Base-by-base conservation (phyloP, 2,797 vertebrate species). In the Acipenser oxyrinchus region DNA sequence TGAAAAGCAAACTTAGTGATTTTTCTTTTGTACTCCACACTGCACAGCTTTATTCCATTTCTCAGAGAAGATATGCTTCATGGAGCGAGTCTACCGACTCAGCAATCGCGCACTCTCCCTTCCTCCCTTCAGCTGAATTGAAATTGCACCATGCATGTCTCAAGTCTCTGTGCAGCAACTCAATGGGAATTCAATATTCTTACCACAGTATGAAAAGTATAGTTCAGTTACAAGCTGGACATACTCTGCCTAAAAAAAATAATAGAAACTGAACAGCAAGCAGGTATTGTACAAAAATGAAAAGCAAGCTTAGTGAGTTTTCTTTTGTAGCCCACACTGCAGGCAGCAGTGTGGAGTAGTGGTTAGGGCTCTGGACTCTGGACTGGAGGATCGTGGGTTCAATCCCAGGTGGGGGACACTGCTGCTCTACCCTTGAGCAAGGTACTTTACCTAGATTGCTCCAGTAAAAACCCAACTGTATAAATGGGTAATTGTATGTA, bases 181-280 rank as follows among this genome's bases (percentile, higher is more conserved):
- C 58, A 67, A 51, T 67, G 49, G 66, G 51, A 58, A 67, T 67
- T 61, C 57, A 51, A 67, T 61, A 67, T 23, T 60, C 51, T 55
- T 67, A 49, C 48, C 18, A 48, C 58, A 23, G 49, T 51, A 57
- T 18, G 49, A 67, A 60, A 51, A 50, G 37, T 4, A 37, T 78
- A 99, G 90, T 84, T 99, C 97, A 15, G 97, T 99, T 74, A 99
- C 97, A 76, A 99, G 91, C 86, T 99, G 97, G 52, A 99, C 96
- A 10, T 99, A 99, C 77, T 99, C 96, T 0, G 37, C 3, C 3
- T 4, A 58, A 18, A 2, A 13, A 59, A 13, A 57, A 18, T 12
- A 55, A 60, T 10, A 50, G 58, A 50, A 37, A 5, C 4, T 5
- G 15, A 37, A 37, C 37, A 37, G 37, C 37, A 4, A 4, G 37